Evolutionary conservation across 2,113 vertebrate species (phyloP), one percentile per base, ranked within the genome.

Genomic region (Amphiprion ocellaris): DNA sequence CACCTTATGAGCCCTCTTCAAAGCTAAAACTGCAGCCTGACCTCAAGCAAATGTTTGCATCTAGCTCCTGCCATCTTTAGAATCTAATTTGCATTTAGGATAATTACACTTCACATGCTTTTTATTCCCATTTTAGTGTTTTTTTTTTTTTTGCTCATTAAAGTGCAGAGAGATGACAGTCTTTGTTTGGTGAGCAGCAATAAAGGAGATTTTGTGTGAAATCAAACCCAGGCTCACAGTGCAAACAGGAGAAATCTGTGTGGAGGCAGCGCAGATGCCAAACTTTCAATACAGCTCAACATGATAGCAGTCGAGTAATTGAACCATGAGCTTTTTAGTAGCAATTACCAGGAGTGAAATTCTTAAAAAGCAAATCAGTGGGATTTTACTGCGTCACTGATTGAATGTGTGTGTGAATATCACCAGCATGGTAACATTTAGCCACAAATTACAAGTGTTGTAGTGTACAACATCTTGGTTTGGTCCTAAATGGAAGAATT

Each of bases 151-250:
- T 63, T 52, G 28, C 24, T 67, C 2, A 63, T 82, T 46, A 62
- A 67, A 30, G 21, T 5, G n/a, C 39, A 33, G 39, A 69, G 23
- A 52, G 33, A 33, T 41, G 63, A 65, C 69, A 84, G 72, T 61
- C 33, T 79, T 58, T 86, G 75, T 84, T 84, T 85, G 61, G 67
- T 84, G 61, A 69, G 28, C 62, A 79, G 71, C 61, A 76, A 53
- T 61, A 37, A 47, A 37, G 28, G 74, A 85, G 60, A 74, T 83
- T 82, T 74, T 19, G 47, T 66, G 33, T 71, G 37, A 77, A 72
- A 70, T 59, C 58, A 46, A 68, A 74, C 50, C 54, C 30, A 47
- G 60, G 33, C 49, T 66, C 10, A 15, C 33, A 14, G 70, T 77
- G 63, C 81, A 79, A 82, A 85, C 76, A 81, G 79, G 11, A 70